Percentiles rank a stretch among this genome's conserved stretches.
Evolutionary conservation across 2,888 invertebrate species (phyloP).

Genomic region (Agriopis marginaria): DNA sequence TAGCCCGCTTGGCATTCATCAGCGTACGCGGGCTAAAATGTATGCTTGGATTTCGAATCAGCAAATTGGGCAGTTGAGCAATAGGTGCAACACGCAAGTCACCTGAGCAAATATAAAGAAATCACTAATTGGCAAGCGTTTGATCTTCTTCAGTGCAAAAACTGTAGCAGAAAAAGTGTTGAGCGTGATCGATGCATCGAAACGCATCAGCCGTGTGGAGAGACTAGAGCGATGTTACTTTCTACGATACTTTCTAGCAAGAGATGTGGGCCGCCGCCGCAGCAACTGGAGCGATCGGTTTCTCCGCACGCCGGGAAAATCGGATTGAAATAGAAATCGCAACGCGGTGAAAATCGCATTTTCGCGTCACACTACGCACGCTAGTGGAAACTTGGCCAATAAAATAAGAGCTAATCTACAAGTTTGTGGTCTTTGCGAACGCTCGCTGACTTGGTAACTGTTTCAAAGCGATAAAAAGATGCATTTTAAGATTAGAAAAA

Average conservation of each 20-base stretch:
- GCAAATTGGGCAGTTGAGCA: slow-evolving; percentile 27
- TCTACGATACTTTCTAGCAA: slow-evolving; percentile 86
- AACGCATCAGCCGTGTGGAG: slow-evolving; percentile 61
- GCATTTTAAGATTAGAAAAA: slow-evolving; percentile 9
- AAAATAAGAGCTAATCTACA: slow-evolving; percentile 26
- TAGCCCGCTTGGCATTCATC: slow-evolving; percentile 56
- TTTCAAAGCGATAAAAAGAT: not conserved
- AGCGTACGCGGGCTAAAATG: slow-evolving; percentile 26
- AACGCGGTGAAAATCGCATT: slow-evolving; percentile 80
- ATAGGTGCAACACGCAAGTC: slow-evolving; percentile 18
- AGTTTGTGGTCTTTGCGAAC: not conserved
- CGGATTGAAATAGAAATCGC: slow-evolving; percentile 86
- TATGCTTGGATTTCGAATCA: slow-evolving; percentile 27
- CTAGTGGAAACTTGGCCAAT: slow-evolving; percentile 65
- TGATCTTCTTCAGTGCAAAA: slow-evolving; percentile 57
- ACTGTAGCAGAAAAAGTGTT: slow-evolving; percentile 66
- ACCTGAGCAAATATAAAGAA: slow-evolving; percentile 17
- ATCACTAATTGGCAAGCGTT: slow-evolving; percentile 49
- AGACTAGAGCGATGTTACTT: slow-evolving; percentile 77
- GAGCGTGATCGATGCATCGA: slow-evolving; percentile 76
- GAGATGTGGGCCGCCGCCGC: slow-evolving; percentile 82
- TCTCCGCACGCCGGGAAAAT: slow-evolving; percentile 84
- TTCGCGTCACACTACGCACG: slow-evolving; percentile 74
- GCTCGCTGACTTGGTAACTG: not conserved
- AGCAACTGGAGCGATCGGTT: slow-evolving; percentile 85